A percentile compares a stretch with the other conserved stretches of the same genome.
phyloP scores from a whole-genome alignment of 2,113 vertebrate species.

The Calyptomena viridis region DNA sequence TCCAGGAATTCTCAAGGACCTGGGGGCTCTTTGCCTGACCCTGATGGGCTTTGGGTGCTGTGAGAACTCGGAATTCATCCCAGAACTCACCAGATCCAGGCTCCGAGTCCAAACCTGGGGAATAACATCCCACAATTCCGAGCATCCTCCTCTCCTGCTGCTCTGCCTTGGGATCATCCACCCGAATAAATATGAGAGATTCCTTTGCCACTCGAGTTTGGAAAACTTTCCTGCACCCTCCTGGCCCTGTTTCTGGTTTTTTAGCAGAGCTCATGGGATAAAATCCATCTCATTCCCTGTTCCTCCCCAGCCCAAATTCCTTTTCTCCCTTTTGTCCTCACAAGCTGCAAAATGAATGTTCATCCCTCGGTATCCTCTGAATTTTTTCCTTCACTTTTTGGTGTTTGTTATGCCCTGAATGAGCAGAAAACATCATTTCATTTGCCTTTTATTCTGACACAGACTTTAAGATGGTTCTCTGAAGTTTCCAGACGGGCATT shows the following conservation, averaged over 20 bases:
- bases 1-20: fast-evolving
- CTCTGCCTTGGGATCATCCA: background rate
- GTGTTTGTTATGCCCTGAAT: background rate
- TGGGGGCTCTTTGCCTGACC: background rate
- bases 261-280: background rate
- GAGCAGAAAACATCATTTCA: background rate
- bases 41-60: background rate
- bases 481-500: background rate
- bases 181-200: background rate
- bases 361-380: background rate
- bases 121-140: background rate
- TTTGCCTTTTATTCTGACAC: background rate
- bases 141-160: background rate
- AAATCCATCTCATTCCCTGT: fast-evolving
- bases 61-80: background rate
- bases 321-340: background rate
- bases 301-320: background rate
- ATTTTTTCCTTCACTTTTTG: background rate
- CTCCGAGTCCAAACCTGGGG: background rate
- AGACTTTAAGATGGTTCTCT: background rate
- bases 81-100: background rate
- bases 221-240: background rate
- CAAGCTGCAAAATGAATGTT: background rate
- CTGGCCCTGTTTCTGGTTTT: background rate
- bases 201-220: background rate